Conservation (phyloP, 2,797 vertebrate genomes). For the Squalus acanthias region DNA sequence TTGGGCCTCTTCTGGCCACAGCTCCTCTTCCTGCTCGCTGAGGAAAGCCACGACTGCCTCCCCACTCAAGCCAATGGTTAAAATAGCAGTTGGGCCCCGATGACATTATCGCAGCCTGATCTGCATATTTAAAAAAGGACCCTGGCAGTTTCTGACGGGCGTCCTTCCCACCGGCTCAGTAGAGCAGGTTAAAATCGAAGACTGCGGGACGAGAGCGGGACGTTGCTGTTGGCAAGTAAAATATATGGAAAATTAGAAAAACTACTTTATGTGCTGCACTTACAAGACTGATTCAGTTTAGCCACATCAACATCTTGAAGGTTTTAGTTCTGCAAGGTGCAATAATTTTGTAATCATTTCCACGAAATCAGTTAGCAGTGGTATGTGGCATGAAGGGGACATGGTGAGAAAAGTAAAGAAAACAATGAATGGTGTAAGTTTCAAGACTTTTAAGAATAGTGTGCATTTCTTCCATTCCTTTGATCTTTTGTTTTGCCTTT, state of each 20-base stretch:
- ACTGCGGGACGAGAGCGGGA: background rate
- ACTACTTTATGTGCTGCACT: background rate
- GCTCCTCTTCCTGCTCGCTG: background rate
- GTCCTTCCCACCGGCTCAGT: background rate
- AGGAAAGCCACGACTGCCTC: background rate
- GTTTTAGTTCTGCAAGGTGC: background rate
- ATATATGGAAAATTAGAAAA: background rate
- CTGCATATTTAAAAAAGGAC: background rate
- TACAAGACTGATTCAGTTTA: background rate
- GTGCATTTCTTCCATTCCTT: background rate
- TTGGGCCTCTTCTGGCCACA: background rate
- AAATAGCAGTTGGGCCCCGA: background rate
- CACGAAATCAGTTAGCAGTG: background rate
- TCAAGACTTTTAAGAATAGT: background rate
- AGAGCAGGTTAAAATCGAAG: background rate
- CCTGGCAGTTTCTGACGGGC: background rate
- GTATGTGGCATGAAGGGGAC: background rate
- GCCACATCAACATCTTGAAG: background rate
- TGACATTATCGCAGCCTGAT: background rate
- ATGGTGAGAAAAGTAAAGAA: background rate
- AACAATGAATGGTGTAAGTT: background rate
- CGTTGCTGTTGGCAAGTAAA: no score
- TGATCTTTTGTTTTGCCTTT: background rate
- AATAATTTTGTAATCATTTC: background rate
- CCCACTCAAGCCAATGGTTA: background rate